Evolutionary conservation across 2,113 vertebrate genomes (phyloP).

Genomic region (Cryptotis parvus): DNA sequence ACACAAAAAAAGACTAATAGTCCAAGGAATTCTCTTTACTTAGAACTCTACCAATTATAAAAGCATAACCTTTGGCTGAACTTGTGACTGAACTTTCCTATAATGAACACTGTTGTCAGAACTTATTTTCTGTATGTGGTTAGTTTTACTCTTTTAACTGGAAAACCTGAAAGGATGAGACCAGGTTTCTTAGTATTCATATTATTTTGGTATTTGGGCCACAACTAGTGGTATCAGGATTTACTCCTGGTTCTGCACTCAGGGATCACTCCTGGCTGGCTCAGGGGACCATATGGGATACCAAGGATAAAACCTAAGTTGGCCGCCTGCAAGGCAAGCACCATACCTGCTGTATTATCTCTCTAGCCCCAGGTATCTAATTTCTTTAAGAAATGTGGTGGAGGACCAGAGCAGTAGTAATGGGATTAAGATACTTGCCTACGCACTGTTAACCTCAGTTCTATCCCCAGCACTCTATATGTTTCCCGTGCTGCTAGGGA

Average conservation of each 20-base stretch:
- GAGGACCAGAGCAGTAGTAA: too few species aligned
- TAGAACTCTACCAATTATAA: slow-evolving; percentile 4
- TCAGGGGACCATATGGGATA: too few species aligned
- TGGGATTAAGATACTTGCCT: too few species aligned
- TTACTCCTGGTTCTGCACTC: too few species aligned
- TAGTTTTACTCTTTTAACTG: slow-evolving; percentile 52
- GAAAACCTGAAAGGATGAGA: slow-evolving; percentile 36
- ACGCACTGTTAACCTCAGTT: too few species aligned
- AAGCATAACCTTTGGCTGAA: slow-evolving; percentile 58
- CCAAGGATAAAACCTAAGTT: too few species aligned
- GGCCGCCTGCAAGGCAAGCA: too few species aligned
- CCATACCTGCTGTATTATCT: too few species aligned
- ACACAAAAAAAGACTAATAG: slow-evolving; percentile 17
- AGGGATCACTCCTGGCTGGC: too few species aligned
- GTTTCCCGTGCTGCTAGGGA: too few species aligned
- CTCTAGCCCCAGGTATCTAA: background rate
- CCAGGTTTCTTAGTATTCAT: background rate
- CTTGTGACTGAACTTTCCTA: slow-evolving; percentile 50
- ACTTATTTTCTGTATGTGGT: slow-evolving; percentile 45
- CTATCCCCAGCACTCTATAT: too few species aligned
- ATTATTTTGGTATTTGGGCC: background rate
- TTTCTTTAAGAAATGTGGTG: slow-evolving; percentile 50
- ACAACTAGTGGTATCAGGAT: too few species aligned
- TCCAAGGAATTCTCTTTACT: slow-evolving; percentile 40
- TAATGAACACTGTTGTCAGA: slow-evolving; percentile 18